A percentile compares a stretch with the other conserved stretches of the same genome.
Conservation (phyloP, 2,797 vertebrate species). For the Anguilla obscura region DNA sequence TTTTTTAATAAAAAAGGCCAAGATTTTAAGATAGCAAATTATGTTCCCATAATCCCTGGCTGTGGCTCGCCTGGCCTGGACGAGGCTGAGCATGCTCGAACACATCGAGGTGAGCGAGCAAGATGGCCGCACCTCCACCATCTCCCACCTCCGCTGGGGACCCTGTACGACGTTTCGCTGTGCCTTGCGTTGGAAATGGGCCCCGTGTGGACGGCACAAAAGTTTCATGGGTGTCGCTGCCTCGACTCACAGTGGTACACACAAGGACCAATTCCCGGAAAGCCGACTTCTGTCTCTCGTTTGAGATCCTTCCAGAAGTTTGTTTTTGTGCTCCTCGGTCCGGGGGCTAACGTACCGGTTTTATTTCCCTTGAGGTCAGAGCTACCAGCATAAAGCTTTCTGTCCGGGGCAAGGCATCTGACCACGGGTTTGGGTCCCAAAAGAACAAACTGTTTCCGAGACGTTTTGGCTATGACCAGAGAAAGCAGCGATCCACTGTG, state of each 20-base stretch:
- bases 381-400: conserved; percentile 14
- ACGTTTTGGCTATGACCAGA: neutral
- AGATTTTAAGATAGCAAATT: conserved; percentile 29
- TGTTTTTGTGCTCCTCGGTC: conserved; percentile 4
- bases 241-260: conserved; percentile 16
- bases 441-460: neutral
- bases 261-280: neutral
- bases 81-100: neutral
- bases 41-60: conserved; percentile 42
- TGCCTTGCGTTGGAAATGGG: neutral
- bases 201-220: neutral
- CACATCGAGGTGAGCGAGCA: neutral
- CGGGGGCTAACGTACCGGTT: neutral
- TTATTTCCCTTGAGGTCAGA: conserved; percentile 15
- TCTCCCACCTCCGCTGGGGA: neutral
- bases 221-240: conserved; percentile 19
- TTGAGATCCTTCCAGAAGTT: conserved; percentile 4
- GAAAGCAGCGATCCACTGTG: neutral
- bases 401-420: neutral
- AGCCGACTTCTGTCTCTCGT: neutral
- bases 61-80: neutral
- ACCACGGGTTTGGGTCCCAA: neutral
- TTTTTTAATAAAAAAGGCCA: neutral
- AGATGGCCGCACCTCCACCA: neutral
- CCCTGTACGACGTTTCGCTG: conserved; percentile 10